Conservation (phyloP, 1,140 invertebrate species). For the Cotesia glomerata region DNA sequence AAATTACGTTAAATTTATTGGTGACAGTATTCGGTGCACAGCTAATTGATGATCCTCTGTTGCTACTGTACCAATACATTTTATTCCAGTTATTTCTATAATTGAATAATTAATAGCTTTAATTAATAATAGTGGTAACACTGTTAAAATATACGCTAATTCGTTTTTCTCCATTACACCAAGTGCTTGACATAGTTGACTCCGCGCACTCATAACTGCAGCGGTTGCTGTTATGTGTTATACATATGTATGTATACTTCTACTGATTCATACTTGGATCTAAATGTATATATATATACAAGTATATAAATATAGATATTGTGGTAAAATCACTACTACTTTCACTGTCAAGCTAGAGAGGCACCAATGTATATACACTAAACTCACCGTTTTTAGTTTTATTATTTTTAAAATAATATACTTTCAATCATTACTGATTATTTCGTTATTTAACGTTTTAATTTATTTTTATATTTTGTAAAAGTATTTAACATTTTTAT, state of each 20-base stretch:
- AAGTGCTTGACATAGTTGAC: slow-evolving; percentile 34
- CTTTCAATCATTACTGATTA: neutral
- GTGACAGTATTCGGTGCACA: too few species aligned
- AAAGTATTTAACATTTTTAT: too few species aligned
- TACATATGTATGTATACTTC: neutral
- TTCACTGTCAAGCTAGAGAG: slow-evolving; percentile 28
- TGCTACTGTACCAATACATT: too few species aligned
- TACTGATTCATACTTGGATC: neutral
- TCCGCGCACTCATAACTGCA: slow-evolving; percentile 33
- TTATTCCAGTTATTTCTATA: neutral
- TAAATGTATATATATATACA: neutral
- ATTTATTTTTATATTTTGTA: neutral
- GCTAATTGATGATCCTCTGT: too few species aligned
- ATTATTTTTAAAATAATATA: neutral
- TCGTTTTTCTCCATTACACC: slow-evolving; percentile 19
- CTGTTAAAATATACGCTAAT: neutral
- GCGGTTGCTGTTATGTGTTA: neutral
- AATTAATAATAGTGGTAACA: neutral
- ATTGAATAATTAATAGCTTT: neutral
- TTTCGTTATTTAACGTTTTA: too few species aligned
- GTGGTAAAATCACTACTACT: slow-evolving; percentile 22
- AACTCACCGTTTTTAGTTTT: too few species aligned
- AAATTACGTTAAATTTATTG: too few species aligned
- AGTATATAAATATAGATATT: neutral
- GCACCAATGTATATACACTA: slow-evolving; percentile 7